Evolutionary conservation across 2,797 vertebrate genomes (phyloP), one percentile per base, ranked within the genome.

Genomic region (Spinus pinus): DNA sequence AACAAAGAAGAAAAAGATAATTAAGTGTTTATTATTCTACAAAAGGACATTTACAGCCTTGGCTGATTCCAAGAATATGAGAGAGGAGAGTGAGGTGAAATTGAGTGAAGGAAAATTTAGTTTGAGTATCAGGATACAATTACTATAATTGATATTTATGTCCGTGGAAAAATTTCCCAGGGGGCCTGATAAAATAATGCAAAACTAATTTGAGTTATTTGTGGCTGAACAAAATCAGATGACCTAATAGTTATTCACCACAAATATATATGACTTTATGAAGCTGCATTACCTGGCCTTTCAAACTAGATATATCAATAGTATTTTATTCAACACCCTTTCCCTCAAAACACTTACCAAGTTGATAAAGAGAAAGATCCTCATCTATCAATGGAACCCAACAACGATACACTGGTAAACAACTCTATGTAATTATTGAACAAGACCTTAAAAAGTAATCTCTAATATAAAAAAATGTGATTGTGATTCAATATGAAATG

Each of bases 71-170:
- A 27, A 81, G 50, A 91, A 46, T 28, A 77, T 61, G 84, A 58
- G 31, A 85, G 9, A 4, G 1, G 7, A 39, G 22, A 90, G 56
- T 54, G 37, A 95, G 19, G 77, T 71, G 58, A 96, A 96, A 95
- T 4, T 89, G 75, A 94, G 64, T 87, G 77, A 95, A 93, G 60
- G 57, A 91, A 97, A 97, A 89, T 93, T 79, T 93, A 90, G 60
- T 65, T 58, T 93, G 56, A 70, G 30, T 69, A 81, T 95, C 80
- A 90, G 75, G 81, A 94, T 96, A 66, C 33, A 95, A 69, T 94
- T 93, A 91, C 60, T 89, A 10, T 90, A 95, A 97, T 58, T 92
- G 56, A 92, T 90, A 95, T 95, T 94, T 94, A 90, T 93, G 47
- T 62, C 70, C 35, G 65, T 46, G 54, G 75, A 92, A 94, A 83